Conservation (phyloP, 2,888 invertebrate genomes). For the Belgica antarctica region DNA sequence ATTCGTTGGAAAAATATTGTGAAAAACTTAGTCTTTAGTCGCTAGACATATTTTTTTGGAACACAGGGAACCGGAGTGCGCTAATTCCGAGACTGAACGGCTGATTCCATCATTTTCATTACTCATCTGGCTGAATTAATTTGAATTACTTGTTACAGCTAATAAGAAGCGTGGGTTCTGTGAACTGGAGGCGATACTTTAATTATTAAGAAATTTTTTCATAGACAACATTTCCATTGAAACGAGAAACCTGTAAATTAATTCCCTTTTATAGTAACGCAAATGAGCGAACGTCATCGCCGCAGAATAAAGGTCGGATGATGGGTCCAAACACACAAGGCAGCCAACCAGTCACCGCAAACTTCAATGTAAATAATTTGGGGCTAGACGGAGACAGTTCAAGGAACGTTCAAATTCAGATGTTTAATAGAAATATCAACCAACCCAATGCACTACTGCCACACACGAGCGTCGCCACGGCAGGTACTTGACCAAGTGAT, state of each 20-base stretch:
- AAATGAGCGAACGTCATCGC: neutral
- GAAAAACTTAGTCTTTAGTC: too few species aligned
- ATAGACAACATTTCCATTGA: too few species aligned
- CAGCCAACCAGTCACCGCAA: neutral
- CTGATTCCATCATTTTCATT: too few species aligned
- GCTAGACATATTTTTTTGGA: too few species aligned
- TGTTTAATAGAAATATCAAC: neutral
- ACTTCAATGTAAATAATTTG: neutral
- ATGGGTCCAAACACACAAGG: neutral
- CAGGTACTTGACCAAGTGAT: neutral
- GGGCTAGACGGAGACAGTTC: neutral
- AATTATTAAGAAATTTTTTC: too few species aligned
- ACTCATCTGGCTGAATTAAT: too few species aligned
- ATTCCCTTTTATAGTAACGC: neutral
- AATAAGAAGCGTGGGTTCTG: too few species aligned
- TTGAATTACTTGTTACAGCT: too few species aligned
- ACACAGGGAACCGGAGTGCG: too few species aligned
- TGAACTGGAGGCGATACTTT: too few species aligned
- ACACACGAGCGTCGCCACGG: neutral
- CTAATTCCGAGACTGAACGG: too few species aligned
- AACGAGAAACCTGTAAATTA: neutral
- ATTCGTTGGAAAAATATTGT: too few species aligned
- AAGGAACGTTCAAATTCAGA: neutral
- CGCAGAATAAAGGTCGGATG: neutral
- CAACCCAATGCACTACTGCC: neutral